Conservation (phyloP, 2,888 invertebrate species). For the Phorcus lineatus region DNA sequence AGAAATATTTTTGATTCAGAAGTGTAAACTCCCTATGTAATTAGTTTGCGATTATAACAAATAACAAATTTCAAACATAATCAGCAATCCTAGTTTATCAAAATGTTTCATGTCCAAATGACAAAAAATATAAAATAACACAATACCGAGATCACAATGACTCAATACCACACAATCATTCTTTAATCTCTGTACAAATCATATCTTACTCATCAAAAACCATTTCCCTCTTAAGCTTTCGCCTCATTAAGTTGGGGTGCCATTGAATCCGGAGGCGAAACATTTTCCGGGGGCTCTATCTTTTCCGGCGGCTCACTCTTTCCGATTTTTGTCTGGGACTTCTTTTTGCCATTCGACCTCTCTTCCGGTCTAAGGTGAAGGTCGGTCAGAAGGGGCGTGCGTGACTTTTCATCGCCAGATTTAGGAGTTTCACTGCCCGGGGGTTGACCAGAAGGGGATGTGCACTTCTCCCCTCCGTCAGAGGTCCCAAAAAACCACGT, state of each 20-base stretch:
- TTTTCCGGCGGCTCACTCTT: neutral
- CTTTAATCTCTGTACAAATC: too few species aligned
- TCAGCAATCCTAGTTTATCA: too few species aligned
- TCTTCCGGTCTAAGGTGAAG: constrained; percentile 24
- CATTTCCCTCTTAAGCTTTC: too few species aligned
- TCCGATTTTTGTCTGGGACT: neutral
- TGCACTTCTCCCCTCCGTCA: neutral
- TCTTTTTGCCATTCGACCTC: neutral
- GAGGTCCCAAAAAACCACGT: constrained; percentile 47
- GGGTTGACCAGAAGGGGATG: neutral
- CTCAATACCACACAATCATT: too few species aligned
- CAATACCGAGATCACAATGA: too few species aligned
- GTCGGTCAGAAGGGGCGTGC: neutral
- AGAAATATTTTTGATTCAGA: too few species aligned
- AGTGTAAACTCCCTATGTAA: too few species aligned
- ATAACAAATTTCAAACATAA: too few species aligned
- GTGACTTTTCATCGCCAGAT: neutral
- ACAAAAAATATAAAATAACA: too few species aligned
- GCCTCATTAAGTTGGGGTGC: neutral
- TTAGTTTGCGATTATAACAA: too few species aligned
- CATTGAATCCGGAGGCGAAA: neutral
- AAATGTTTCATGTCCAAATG: too few species aligned
- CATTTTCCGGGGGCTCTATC: neutral
- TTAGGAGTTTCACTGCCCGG: neutral
- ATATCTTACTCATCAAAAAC: too few species aligned